Conservation (phyloP, 2,888 invertebrate genomes). For the Tanytarsus gracilentus region DNA sequence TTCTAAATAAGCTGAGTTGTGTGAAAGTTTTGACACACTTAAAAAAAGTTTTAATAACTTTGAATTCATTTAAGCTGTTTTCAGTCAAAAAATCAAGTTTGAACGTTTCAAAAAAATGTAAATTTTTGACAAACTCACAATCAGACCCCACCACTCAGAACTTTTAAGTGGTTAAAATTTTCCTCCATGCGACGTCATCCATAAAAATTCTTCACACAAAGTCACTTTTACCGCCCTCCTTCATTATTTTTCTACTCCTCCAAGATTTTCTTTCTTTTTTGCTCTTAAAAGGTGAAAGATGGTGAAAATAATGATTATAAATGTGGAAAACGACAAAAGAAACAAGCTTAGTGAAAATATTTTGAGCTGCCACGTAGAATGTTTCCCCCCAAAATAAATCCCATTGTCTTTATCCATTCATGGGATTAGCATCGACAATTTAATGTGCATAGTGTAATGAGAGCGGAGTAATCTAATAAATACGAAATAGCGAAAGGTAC, state of each 20-base stretch:
- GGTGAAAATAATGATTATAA: constrained; percentile 12
- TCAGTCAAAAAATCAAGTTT: too few species aligned
- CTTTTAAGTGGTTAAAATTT: constrained; percentile 24
- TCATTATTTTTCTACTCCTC: background rate
- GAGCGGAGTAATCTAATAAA: constrained; percentile 16
- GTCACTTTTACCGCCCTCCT: too few species aligned
- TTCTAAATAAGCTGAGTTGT: too few species aligned
- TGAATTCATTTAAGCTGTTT: too few species aligned
- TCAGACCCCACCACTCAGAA: background rate
- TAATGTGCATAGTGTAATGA: background rate
- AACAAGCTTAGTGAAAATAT: background rate
- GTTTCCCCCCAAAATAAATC: background rate
- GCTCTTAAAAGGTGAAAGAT: background rate
- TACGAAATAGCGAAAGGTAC: constrained; percentile 19
- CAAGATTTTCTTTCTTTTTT: background rate
- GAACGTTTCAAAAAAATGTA: too few species aligned
- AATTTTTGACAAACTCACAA: too few species aligned
- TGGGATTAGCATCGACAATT: constrained; percentile 17
- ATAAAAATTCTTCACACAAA: too few species aligned
- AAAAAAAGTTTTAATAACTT: too few species aligned
- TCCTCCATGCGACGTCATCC: background rate
- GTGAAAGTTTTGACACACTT: too few species aligned
- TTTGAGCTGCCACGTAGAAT: background rate
- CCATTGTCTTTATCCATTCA: constrained; percentile 2
- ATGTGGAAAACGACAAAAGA: constrained; percentile 8